These are phyloP conservation scores for Elephantulus edwardii DNA, from an alignment of 2,113 vertebrate genomes.

Conservation along the genomic window DNA sequence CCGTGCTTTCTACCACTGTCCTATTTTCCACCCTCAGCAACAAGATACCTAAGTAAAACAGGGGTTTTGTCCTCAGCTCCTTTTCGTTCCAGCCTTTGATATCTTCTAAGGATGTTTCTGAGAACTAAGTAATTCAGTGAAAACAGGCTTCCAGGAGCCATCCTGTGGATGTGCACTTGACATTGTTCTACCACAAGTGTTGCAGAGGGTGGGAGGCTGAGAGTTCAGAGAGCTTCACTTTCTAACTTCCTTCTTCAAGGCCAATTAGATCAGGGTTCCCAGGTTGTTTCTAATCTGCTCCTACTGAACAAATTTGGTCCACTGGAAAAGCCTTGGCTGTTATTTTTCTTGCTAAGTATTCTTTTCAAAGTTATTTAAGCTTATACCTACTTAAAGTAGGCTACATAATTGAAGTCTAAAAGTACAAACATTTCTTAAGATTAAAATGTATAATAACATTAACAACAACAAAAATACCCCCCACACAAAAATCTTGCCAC, in stretches of 20 bases:
- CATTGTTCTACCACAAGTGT: neutral
- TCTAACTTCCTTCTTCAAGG: neutral
- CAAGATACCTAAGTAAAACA: neutral
- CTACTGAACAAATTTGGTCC: neutral
- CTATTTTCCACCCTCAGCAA: neutral
- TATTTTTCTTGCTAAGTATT: neutral
- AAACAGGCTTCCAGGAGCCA: neutral
- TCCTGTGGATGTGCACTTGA: neutral
- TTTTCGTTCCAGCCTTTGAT: neutral
- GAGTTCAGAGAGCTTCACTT: neutral
- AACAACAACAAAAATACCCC: no score
- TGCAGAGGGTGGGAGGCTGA: rapidly evolving
- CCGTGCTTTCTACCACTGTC: neutral
- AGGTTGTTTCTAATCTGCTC: neutral
- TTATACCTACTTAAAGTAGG: neutral
- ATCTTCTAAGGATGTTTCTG: neutral
- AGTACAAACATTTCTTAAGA: neutral
- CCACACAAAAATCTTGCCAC: neutral
- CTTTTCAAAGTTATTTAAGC: neutral
- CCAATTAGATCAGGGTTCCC: rapidly evolving
- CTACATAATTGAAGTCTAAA: conserved; percentile 39
- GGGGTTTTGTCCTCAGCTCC: neutral
- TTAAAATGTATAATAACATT: no score
- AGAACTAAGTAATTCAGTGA: neutral
- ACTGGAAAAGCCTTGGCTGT: neutral